phyloP scores from a whole-genome alignment of 2,797 vertebrate species.

The Eupleurogrammus muticus region DNA sequence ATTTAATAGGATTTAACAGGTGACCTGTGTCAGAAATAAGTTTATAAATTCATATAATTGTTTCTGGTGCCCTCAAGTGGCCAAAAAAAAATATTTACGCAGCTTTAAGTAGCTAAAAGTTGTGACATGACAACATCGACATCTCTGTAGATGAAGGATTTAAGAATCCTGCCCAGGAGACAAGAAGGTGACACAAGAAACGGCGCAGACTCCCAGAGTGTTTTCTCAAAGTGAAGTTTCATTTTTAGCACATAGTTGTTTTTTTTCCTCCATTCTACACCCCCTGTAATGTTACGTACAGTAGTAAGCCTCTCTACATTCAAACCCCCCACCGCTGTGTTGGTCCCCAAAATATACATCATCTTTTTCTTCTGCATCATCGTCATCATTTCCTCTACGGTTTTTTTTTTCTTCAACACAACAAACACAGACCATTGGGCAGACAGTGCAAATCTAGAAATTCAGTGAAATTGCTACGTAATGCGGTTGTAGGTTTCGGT shows the following conservation, averaged over 20 bases:
- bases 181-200: slow-evolving; percentile 45
- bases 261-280: slow-evolving; percentile 83
- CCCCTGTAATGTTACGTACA: slow-evolving; percentile 77
- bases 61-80: background rate
- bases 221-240: slow-evolving; percentile 86
- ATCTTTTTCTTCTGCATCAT: slow-evolving; percentile 67
- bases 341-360: slow-evolving; percentile 86
- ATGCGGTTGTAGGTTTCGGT: slow-evolving; percentile 78
- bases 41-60: background rate
- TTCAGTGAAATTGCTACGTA: slow-evolving; percentile 85
- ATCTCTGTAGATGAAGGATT: background rate
- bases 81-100: no score
- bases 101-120: background rate
- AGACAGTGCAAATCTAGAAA: slow-evolving; percentile 86
- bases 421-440: slow-evolving; percentile 85
- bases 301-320: slow-evolving; percentile 84
- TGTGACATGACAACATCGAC: no score
- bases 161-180: background rate
- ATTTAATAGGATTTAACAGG: no score
- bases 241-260: slow-evolving; percentile 84
- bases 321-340: slow-evolving; percentile 75
- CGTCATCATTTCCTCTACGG: slow-evolving; percentile 75
- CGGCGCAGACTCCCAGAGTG: slow-evolving; percentile 55
- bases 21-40: background rate
- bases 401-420: slow-evolving; percentile 82